These are phyloP conservation scores for Fulmarus glacialis DNA, from an alignment of 2,113 vertebrate genomes.

Conservation along the genomic window DNA sequence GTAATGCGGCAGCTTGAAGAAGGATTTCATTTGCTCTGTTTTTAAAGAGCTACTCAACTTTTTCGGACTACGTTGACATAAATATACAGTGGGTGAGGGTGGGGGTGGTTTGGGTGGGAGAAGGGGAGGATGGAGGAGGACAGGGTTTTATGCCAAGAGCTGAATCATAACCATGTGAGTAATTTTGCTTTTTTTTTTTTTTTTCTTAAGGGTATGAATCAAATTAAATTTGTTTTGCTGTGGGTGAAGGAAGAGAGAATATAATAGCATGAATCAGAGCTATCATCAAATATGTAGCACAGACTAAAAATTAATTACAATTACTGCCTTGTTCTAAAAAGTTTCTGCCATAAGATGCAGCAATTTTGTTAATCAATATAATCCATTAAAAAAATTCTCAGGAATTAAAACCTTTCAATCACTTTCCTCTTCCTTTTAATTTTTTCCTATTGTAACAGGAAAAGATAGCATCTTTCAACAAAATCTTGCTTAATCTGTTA, in stretches of 20 bases:
- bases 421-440: conserved; percentile 32
- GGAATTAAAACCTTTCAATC: conserved; percentile 50
- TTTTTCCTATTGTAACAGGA: conserved; percentile 29
- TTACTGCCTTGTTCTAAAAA: conserved; percentile 62
- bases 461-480: conserved; percentile 47
- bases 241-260: conserved; percentile 79
- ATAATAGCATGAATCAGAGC: conserved; percentile 87
- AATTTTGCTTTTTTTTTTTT: conserved; percentile 62
- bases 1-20: conserved; percentile 40
- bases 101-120: conserved; percentile 72
- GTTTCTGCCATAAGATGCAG: conserved; percentile 46
- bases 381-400: conserved; percentile 42
- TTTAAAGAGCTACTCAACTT: conserved; percentile 72
- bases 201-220: conserved; percentile 78
- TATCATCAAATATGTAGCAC: conserved; percentile 79
- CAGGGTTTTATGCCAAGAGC: conserved; percentile 70
- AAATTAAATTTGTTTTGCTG: conserved; percentile 85
- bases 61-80: conserved; percentile 67
- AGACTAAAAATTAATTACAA: conserved; percentile 79
- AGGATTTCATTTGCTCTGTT: conserved; percentile 63
- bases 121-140: conserved; percentile 69
- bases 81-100: conserved; percentile 70
- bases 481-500: conserved; percentile 56
- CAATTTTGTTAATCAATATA: conserved; percentile 66
- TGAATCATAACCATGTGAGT: conserved; percentile 84